These are phyloP conservation scores for Homarus americanus DNA, from an alignment of 1,140 invertebrate genomes.

Conservation along the genomic window DNA sequence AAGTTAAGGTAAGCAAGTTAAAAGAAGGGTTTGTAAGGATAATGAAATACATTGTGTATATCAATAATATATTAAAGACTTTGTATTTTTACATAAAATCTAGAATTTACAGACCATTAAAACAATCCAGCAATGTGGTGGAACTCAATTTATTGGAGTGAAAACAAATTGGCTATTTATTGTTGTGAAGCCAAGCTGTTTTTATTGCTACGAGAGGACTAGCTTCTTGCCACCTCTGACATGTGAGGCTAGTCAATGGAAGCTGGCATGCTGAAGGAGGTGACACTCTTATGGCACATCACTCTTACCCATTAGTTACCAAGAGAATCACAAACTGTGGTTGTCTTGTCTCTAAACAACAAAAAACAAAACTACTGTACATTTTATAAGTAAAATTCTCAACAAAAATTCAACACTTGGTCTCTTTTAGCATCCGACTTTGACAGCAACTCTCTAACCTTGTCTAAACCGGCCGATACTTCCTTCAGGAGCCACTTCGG, in stretches of 20 bases:
- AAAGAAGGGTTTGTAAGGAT: neutral
- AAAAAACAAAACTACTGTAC: no score
- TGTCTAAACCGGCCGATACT: neutral
- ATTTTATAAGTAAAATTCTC: no score
- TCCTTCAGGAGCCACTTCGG: slow-evolving; percentile 5
- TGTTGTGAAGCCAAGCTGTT: slow-evolving; percentile 53
- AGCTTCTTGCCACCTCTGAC: slow-evolving; percentile 33
- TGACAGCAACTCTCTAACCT: no score
- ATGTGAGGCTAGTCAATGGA: slow-evolving; percentile 28
- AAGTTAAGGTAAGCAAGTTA: no score
- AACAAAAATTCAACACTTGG: no score
- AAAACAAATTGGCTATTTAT: slow-evolving; percentile 59
- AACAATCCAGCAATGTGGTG: slow-evolving; percentile 63
- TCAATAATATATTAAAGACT: slow-evolving; percentile 70
- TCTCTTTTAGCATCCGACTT: no score
- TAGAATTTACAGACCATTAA: slow-evolving; percentile 66
- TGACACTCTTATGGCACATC: neutral
- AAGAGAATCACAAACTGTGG: no score
- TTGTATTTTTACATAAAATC: slow-evolving; percentile 70
- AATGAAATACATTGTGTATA: slow-evolving; percentile 40
- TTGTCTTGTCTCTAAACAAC: no score
- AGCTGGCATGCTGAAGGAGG: slow-evolving; percentile 41
- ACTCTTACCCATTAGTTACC: neutral
- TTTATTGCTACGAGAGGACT: slow-evolving; percentile 59
- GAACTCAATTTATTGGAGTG: slow-evolving; percentile 56